Evolutionary conservation across 2,113 vertebrate species (phyloP).

Genomic region (Suricata suricatta): DNA sequence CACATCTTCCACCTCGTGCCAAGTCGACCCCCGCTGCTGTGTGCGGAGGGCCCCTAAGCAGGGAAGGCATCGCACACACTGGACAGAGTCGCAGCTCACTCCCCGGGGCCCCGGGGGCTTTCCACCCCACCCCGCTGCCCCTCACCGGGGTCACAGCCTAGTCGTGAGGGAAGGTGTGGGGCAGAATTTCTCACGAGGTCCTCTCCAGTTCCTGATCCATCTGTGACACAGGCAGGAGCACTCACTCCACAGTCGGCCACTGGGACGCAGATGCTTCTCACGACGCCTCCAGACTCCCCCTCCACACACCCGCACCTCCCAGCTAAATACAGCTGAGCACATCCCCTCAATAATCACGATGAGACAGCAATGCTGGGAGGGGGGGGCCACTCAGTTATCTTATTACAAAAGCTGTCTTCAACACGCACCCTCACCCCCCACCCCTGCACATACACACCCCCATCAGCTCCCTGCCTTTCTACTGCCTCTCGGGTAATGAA

Average conservation of each 20-base stretch:
- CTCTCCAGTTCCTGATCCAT: slow-evolving; percentile 55
- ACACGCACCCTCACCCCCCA: not conserved
- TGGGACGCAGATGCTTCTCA: not conserved
- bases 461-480: not conserved
- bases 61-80: accelerated
- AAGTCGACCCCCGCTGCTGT: not conserved
- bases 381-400: not conserved
- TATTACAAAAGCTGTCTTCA: accelerated
- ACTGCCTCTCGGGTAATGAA: accelerated
- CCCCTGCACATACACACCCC: not conserved
- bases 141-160: not conserved
- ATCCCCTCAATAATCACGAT: not conserved
- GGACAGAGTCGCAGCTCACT: not conserved
- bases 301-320: not conserved
- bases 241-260: slow-evolving; percentile 51
- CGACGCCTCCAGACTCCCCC: not conserved
- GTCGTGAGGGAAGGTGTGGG: not conserved
- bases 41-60: not conserved
- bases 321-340: not conserved
- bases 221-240: slow-evolving; percentile 21
- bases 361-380: not conserved
- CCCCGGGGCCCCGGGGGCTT: not conserved
- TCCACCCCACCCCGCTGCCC: not conserved
- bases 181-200: slow-evolving; percentile 16
- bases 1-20: not conserved